phyloP scores from a whole-genome alignment of 2,888 invertebrate genomes.

The Adineta ricciae region DNA sequence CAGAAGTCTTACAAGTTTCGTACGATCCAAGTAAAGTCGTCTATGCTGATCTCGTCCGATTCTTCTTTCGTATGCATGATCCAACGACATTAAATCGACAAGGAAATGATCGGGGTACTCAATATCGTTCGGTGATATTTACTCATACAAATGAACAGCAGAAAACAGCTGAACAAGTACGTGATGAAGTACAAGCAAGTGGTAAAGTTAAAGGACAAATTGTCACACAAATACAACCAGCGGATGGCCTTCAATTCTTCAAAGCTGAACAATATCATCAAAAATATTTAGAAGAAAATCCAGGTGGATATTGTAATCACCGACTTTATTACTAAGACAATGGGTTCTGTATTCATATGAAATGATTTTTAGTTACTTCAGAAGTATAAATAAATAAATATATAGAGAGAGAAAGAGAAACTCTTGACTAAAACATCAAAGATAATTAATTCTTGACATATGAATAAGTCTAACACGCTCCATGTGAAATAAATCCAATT shows the following conservation, averaged over 20 bases:
- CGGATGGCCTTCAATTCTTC: background rate
- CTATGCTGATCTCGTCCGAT: background rate
- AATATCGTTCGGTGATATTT: conserved; percentile 62
- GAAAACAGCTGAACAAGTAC: conserved; percentile 60
- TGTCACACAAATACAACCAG: background rate
- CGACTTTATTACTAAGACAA: background rate
- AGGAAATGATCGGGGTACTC: conserved; percentile 35
- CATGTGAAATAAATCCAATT: too few relatives aligned
- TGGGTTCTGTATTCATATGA: too few relatives aligned
- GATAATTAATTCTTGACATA: too few relatives aligned
- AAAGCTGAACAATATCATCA: background rate
- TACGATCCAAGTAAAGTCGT: background rate
- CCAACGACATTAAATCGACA: conserved; percentile 56
- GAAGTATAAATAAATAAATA: too few relatives aligned
- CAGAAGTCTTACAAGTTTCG: background rate
- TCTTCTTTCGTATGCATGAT: conserved; percentile 57
- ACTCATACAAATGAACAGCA: conserved; percentile 79
- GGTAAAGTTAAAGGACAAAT: background rate
- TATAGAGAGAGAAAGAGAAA: too few relatives aligned
- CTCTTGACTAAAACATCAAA: too few relatives aligned
- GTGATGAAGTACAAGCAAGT: background rate
- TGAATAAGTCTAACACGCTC: too few relatives aligned
- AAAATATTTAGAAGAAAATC: background rate
- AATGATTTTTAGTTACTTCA: too few relatives aligned
- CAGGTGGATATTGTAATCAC: background rate